Base-by-base conservation (phyloP, 2,888 invertebrate species). In the Lasius fuliginosus region DNA sequence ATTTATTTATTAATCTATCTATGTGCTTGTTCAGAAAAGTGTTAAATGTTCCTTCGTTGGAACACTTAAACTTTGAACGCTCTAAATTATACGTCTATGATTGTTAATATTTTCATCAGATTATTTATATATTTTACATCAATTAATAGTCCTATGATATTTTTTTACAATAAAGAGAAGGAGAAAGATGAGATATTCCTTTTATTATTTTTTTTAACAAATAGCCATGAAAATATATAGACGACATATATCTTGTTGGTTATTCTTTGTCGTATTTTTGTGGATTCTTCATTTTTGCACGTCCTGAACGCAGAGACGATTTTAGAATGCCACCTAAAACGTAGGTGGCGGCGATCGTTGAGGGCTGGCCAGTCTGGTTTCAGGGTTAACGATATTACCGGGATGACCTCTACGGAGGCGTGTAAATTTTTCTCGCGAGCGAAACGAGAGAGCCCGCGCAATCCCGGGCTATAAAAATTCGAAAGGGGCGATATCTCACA, bases 401-500 rank as follows among this genome's bases (percentile, higher is more conserved):
- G 30, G 56, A 27, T 60, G 46, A 71, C 36, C 79, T 49, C 60
- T 69, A 56, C 42, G 71, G 71, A 81, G 46, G 36, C 46, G 36
- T 36, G 33, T 81, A 81, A 81, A 81, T 81, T 71, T 18, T 40
- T 76, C 60, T 46, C 60, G 33, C 69, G 71, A 46, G 33, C 60
- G 56, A 79, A 79, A 79, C 71, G 67, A 79, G 67, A 23, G 23
- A 23, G 23, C 46, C 56, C 40, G 68, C 30, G 79, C 71, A 81
- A 85, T 86, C 84, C 85, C 86, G 65, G 75, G 68, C 84, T 73
- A 73, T 73, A 85, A 85, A 84, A 84, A 81, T 85, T 83, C 62
- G 84, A 86, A 85, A 73, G 79, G 58, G 69, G 69, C 56, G 30
- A 68, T 36, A 36, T 62, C 64, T 49, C 58, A 36, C 42, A 53